Evolutionary conservation across 1,140 invertebrate species (phyloP).

Genomic region (Hyles vespertilio): DNA sequence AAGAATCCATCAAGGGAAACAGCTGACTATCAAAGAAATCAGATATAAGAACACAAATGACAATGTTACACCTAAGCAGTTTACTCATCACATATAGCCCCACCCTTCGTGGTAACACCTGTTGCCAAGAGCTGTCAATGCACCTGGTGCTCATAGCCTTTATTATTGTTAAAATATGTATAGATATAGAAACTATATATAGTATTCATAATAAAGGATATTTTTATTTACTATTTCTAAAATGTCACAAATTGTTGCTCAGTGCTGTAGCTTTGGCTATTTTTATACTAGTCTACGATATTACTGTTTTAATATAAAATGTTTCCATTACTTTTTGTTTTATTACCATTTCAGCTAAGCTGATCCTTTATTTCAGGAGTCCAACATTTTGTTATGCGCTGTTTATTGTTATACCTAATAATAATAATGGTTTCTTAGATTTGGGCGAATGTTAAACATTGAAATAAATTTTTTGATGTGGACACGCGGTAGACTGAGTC

Average conservation of each 20-base stretch:
- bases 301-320: constrained; percentile 52
- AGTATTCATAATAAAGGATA: constrained; percentile 23
- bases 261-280: constrained; percentile 63
- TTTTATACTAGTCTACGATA: constrained; percentile 67
- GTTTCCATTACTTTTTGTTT: constrained; percentile 45
- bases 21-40: constrained; percentile 68
- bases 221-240: constrained; percentile 38
- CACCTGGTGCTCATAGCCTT: constrained; percentile 44
- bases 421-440: too few species aligned
- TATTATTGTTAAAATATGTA: constrained; percentile 20
- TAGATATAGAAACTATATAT: constrained; percentile 22
- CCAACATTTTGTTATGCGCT: too few species aligned
- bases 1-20: constrained; percentile 76
- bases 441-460: too few species aligned
- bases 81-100: constrained; percentile 58
- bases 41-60: constrained; percentile 64
- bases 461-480: too few species aligned
- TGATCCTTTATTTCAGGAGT: too few species aligned
- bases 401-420: too few species aligned
- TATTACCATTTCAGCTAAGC: constrained; percentile 4
- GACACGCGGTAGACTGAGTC: too few species aligned
- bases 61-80: constrained; percentile 51
- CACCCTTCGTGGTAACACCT: constrained; percentile 26
- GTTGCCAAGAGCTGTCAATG: constrained; percentile 24
- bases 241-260: constrained; percentile 58